Conservation (phyloP, 2,888 invertebrate species). For the Ceratothoa steindachneri region DNA sequence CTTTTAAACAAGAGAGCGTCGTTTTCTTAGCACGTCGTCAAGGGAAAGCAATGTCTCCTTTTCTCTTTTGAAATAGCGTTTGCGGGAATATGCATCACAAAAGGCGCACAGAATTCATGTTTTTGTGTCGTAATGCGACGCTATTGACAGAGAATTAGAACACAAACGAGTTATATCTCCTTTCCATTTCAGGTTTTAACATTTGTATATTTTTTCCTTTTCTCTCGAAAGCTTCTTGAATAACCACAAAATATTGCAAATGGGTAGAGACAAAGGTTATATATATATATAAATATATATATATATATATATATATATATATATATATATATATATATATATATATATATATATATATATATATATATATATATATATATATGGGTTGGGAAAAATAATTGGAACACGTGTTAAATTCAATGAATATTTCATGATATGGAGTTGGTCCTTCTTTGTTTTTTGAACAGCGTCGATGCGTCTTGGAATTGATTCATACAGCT, state of each 20-base stretch:
- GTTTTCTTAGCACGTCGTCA: conserved; percentile 13
- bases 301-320: background rate
- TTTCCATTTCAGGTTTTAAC: background rate
- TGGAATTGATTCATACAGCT: too few species aligned
- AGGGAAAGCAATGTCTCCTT: conserved; percentile 10
- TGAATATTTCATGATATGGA: background rate
- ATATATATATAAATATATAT: background rate
- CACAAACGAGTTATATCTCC: conserved; percentile 5
- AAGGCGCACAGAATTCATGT: conserved; percentile 1
- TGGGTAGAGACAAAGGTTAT: too few species aligned
- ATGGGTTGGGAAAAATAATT: too few species aligned
- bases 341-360: conserved; percentile 4
- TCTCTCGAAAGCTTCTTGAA: background rate
- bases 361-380: background rate
- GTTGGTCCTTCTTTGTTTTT: background rate
- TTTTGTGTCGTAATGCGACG: conserved; percentile 12
- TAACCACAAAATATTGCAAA: conserved; percentile 5
- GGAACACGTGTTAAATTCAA: too few species aligned
- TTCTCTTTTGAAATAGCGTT: conserved; percentile 12
- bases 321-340: background rate
- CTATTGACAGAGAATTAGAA: conserved; percentile 15
- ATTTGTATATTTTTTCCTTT: background rate
- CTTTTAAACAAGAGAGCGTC: conserved; percentile 5
- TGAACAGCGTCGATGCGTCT: too few species aligned
- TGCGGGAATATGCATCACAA: conserved; percentile 13